A percentile compares a stretch with the other conserved stretches of the same genome.
These are phyloP conservation scores for Tetrao urogallus DNA, from an alignment of 2,113 vertebrate species.

Conservation along the genomic window DNA sequence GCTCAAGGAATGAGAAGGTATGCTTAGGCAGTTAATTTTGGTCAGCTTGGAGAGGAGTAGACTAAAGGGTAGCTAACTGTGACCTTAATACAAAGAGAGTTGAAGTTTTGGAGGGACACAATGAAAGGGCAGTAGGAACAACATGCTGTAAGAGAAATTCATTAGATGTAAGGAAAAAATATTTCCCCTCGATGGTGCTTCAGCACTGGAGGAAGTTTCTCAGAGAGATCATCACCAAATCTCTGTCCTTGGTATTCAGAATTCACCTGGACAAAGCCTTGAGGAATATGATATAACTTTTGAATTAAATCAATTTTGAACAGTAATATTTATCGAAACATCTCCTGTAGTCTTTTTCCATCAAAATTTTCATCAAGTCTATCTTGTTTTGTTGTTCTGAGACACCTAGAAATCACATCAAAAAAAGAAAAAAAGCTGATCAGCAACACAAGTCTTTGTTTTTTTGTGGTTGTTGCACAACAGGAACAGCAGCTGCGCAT, in stretches of 20 bases:
- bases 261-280: not conserved
- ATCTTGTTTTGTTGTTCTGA: not conserved
- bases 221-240: not conserved
- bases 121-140: not conserved
- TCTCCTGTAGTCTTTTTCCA: not conserved
- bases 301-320: not conserved
- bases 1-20: not conserved
- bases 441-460: not conserved
- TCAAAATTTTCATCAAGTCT: not conserved
- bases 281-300: not conserved
- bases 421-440: not conserved
- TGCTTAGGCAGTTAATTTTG: not conserved
- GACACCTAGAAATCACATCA: not conserved
- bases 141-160: not conserved
- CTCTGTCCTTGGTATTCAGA: not conserved
- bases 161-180: not conserved
- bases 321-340: not conserved
- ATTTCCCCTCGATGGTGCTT: not conserved
- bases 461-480: not conserved
- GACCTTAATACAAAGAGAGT: not conserved
- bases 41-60: not conserved
- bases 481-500: conserved; percentile 33
- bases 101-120: not conserved
- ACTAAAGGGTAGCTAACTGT: not conserved
- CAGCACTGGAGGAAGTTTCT: not conserved